phyloP scores from a whole-genome alignment of 2,113 vertebrate species.

The Micronycteris hirsuta region DNA sequence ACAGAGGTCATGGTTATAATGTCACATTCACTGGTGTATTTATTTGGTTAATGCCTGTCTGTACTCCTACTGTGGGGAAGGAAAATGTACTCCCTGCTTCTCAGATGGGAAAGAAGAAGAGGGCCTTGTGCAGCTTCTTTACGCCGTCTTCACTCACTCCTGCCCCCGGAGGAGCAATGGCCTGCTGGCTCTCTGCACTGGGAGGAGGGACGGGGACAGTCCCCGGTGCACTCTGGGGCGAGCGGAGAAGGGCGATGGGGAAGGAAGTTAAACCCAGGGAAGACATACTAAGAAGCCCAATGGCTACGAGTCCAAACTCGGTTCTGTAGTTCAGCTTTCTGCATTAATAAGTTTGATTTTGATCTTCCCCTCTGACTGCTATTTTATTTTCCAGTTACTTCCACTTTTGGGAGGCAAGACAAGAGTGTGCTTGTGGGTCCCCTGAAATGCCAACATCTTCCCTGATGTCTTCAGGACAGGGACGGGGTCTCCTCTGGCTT shows the following conservation, averaged over 20 bases:
- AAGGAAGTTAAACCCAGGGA: not conserved
- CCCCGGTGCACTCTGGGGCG: too few relatives aligned
- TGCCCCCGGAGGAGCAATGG: not conserved
- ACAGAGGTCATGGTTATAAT: not conserved
- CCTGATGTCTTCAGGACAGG: not conserved
- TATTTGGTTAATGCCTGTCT: not conserved
- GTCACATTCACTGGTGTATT: not conserved
- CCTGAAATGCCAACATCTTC: not conserved
- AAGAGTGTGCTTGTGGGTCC: not conserved
- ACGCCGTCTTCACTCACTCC: not conserved
- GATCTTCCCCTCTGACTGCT: not conserved
- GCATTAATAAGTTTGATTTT: not conserved
- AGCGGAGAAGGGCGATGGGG: not conserved
- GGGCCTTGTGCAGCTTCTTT: not conserved
- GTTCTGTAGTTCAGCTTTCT: not conserved
- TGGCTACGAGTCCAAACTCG: not conserved
- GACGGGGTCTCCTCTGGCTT: not conserved
- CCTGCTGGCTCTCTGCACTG: too few relatives aligned
- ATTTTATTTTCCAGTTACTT: not conserved
- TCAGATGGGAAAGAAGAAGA: not conserved
- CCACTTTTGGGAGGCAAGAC: not conserved
- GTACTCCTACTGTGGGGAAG: not conserved
- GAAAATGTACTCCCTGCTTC: not conserved
- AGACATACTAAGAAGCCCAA: not conserved
- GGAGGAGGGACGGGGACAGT: fast-evolving